phyloP scores from a whole-genome alignment of 1,140 invertebrate genomes.

The Tyrophagus putrescentiae region DNA sequence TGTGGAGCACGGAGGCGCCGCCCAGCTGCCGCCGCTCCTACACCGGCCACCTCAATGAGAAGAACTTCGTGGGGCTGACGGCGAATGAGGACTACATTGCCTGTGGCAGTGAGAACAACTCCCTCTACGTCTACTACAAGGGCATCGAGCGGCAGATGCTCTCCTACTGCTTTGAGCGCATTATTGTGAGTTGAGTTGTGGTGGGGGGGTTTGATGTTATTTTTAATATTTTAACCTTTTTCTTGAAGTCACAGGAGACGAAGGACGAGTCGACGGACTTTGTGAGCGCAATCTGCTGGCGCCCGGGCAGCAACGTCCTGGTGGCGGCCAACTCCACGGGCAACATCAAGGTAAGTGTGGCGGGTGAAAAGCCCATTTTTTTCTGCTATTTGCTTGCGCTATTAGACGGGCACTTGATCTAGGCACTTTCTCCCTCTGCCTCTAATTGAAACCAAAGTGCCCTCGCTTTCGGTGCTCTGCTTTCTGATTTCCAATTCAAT shows the following conservation, averaged over 20 bases:
- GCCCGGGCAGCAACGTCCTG: conserved; percentile 64
- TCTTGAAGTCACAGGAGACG: conserved; percentile 42
- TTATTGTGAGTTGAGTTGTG: conserved; percentile 47
- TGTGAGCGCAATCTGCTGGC: conserved; percentile 90
- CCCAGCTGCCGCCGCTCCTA: conserved; percentile 70
- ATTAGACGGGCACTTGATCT: too few relatives aligned
- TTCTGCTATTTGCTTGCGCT: neutral
- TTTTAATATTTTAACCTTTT: neutral
- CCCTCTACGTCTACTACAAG: conserved; percentile 84
- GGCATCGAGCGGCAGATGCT: conserved; percentile 72
- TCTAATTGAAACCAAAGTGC: neutral
- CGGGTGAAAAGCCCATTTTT: neutral
- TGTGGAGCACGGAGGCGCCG: conserved; percentile 72
- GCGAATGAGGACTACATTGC: conserved; percentile 87
- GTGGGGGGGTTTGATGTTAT: too few relatives aligned
- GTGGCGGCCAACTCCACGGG: conserved; percentile 92
- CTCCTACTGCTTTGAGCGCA: conserved; percentile 72
- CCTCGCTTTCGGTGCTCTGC: neutral
- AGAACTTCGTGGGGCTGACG: conserved; percentile 91
- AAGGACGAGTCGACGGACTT: conserved; percentile 81
- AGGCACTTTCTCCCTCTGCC: neutral
- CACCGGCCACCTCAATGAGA: conserved; percentile 86
- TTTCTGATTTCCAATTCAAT: neutral
- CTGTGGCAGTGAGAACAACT: conserved; percentile 90
- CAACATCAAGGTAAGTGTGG: conserved; percentile 69